A percentile compares a stretch with the other conserved stretches of the same genome.
phyloP scores from a whole-genome alignment of 2,888 invertebrate genomes.

The Augochlorella aurata region DNA sequence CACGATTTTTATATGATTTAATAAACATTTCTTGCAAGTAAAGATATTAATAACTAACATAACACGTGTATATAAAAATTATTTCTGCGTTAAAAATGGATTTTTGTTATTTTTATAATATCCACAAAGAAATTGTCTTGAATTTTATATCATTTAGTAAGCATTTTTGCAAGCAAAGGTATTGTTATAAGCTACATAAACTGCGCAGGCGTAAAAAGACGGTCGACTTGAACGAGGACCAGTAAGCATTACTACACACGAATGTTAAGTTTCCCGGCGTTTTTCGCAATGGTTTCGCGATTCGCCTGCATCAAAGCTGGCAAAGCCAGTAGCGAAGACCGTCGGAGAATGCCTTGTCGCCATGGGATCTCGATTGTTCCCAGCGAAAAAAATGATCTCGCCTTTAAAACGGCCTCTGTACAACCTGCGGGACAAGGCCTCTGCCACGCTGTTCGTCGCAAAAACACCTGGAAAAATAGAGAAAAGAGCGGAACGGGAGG shows the following conservation, averaged over 20 bases:
- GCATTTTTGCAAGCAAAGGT: too few relatives aligned
- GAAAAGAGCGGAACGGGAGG: neutral
- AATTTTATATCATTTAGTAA: too few relatives aligned
- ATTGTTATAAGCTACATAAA: neutral
- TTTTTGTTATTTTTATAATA: too few relatives aligned
- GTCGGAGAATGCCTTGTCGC: conserved; percentile 15
- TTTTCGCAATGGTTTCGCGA: conserved; percentile 21
- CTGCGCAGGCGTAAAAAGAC: neutral
- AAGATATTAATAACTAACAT: too few relatives aligned
- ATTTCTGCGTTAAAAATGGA: too few relatives aligned
- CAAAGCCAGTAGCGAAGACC: conserved; percentile 8
- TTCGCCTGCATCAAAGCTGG: conserved; percentile 23
- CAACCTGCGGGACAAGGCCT: conserved; percentile 9
- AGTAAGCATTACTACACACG: neutral
- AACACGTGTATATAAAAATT: too few relatives aligned
- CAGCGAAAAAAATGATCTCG: conserved; percentile 36
- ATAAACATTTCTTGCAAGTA: too few relatives aligned
- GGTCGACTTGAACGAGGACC: too few relatives aligned
- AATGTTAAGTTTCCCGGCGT: conserved; percentile 23
- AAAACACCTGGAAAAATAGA: conserved; percentile 2
- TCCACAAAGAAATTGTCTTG: too few relatives aligned
- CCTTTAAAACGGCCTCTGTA: conserved; percentile 25
- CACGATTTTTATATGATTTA: too few relatives aligned
- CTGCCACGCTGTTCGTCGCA: conserved; percentile 3
- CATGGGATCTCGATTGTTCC: conserved; percentile 14